These are phyloP conservation scores for Charina bottae DNA, from an alignment of 2,113 vertebrate species.

Conservation along the genomic window DNA sequence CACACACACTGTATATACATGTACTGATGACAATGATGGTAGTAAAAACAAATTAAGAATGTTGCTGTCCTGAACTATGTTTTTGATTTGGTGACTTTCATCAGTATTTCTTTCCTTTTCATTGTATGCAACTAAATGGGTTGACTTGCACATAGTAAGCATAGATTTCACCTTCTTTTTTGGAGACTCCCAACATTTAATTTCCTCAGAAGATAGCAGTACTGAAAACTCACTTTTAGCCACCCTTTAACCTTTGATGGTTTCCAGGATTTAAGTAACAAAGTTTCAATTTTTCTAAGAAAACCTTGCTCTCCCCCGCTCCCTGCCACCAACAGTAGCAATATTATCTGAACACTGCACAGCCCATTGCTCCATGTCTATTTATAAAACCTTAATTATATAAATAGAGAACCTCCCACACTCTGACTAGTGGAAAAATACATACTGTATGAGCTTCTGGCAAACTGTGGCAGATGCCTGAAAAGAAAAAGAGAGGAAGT, in stretches of 20 bases:
- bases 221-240: slow-evolving; percentile 41
- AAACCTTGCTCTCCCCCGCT: slow-evolving; percentile 28
- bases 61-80: not conserved
- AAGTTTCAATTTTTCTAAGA: slow-evolving; percentile 51
- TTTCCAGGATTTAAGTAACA: slow-evolving; percentile 45
- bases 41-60: not conserved
- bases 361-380: slow-evolving; percentile 59
- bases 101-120: not conserved
- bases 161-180: slow-evolving; percentile 19
- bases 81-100: not conserved
- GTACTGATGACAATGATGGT: not conserved
- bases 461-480: slow-evolving; percentile 51
- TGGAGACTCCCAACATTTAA: slow-evolving; percentile 31
- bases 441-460: slow-evolving; percentile 62
- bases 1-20: not conserved
- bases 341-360: slow-evolving; percentile 51
- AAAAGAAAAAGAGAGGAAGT: not conserved
- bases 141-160: not conserved
- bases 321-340: slow-evolving; percentile 23
- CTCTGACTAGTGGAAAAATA: slow-evolving; percentile 64
- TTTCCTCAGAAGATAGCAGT: slow-evolving; percentile 14
- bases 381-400: slow-evolving; percentile 66
- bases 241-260: slow-evolving; percentile 37
- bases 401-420: slow-evolving; percentile 65
- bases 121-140: not conserved